Conservation (phyloP, 2,113 vertebrate genomes). For the Chascanopsetta lugubris region DNA sequence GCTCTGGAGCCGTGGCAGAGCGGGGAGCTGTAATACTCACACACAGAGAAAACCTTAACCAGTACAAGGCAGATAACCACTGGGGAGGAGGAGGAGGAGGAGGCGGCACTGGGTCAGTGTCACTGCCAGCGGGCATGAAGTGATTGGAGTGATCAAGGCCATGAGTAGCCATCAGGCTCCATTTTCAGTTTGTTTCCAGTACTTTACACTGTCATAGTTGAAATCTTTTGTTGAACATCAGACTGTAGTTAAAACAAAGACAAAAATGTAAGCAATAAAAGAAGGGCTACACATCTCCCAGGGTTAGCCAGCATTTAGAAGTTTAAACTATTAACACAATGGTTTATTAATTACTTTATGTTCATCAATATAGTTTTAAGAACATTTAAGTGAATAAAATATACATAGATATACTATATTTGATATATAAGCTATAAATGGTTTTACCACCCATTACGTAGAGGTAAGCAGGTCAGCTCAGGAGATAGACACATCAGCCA, state of each 20-base stretch:
- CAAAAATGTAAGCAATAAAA: too few relatives aligned
- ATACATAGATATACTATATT: too few relatives aligned
- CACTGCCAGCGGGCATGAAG: constrained; percentile 25
- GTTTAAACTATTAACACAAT: too few relatives aligned
- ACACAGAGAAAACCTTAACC: constrained; percentile 38
- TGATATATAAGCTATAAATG: too few relatives aligned
- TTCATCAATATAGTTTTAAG: too few relatives aligned
- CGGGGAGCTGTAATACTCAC: background rate
- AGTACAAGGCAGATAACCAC: constrained; percentile 45
- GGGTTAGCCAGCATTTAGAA: too few relatives aligned
- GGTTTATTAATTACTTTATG: too few relatives aligned
- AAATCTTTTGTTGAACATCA: constrained; percentile 4
- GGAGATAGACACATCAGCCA: too few relatives aligned
- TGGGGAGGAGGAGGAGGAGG: constrained; percentile 31
- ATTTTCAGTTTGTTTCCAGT: constrained; percentile 22
- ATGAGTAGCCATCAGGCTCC: constrained; percentile 41
- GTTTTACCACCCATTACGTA: too few relatives aligned
- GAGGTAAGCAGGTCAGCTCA: too few relatives aligned
- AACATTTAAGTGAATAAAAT: too few relatives aligned
- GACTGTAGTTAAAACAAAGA: background rate
- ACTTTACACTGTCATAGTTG: background rate
- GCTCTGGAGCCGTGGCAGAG: constrained; percentile 15
- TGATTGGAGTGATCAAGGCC: constrained; percentile 24
- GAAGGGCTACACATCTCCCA: too few relatives aligned
- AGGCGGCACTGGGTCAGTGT: constrained; percentile 58